Evolutionary conservation across 2,888 invertebrate species (phyloP), one percentile per base, ranked within the genome.

Genomic region (Charanyca ferruginea): DNA sequence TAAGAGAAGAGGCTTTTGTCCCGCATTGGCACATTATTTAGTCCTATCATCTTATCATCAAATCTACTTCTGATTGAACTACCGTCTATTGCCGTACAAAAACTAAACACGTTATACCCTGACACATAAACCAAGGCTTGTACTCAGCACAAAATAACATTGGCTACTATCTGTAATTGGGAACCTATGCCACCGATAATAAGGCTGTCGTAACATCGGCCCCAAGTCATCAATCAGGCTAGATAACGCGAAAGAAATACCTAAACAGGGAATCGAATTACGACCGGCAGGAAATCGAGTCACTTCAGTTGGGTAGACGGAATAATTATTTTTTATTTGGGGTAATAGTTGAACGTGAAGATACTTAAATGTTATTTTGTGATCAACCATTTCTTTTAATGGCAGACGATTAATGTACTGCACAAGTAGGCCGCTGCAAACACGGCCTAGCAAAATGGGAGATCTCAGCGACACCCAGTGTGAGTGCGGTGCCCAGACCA

Each of bases 171-270:
- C 42, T 45, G 11, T 57, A 65, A 80, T 69, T 68, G 62, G 48
- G 22, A 65, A 77, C 66, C 67, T 63, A 66, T 66, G 71, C 47
- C 63, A 28, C 47, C 63, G 28, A 51, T 74, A 80, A 61, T 68
- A 71, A 60, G 73, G 38, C 65, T 74, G 54, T 57, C 63, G 53
- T 44, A 55, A 59, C 25, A 20, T 23, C 51, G n/a, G 58, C 38
- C 45, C 28, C 11, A 8, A 48, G 44, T 62, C 83, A 80, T 81
- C 80, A 82, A 82, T 81, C 83, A 80, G 47, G n/a, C 54, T 11
- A 58, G 72, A 77, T 68, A 70, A 35, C 52, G 18, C 20, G 13
- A 23, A 48, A 70, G 66, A 72, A 72, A 79, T 81, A 73, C 66
- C 72, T 66, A 69, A 69, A 69, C 69, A 61, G 55, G 52, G 66